Percentiles rank a stretch among this genome's conserved stretches.
Conservation (phyloP, 2,113 vertebrate species). For the Lagopus leucura region DNA sequence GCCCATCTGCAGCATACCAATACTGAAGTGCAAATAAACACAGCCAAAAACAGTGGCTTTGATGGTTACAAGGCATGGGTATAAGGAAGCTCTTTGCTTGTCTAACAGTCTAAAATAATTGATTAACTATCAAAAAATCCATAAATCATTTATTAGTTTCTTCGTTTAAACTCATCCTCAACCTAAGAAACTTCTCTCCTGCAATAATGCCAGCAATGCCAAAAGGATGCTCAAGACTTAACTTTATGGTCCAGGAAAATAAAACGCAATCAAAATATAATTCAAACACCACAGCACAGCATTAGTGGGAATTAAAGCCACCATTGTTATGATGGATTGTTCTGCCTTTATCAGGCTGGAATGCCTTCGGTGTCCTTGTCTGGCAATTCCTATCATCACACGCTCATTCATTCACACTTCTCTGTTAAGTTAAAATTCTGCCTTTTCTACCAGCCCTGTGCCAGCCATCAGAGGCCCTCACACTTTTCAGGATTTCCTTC, state of each 20-base stretch:
- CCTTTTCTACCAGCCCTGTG: slow-evolving; percentile 26
- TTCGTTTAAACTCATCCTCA: neutral
- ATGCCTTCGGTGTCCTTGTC: slow-evolving; percentile 31
- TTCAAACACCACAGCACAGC: neutral
- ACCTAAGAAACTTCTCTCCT: neutral
- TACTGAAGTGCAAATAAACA: neutral
- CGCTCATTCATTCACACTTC: slow-evolving; percentile 34
- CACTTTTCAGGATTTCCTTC: slow-evolving; percentile 34
- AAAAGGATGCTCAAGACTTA: neutral
- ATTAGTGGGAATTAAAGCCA: slow-evolving; percentile 51
- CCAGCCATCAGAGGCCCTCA: slow-evolving; percentile 43
- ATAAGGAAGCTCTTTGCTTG: neutral
- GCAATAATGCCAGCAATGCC: neutral
- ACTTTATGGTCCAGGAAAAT: neutral
- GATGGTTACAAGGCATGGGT: neutral
- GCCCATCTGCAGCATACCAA: neutral
- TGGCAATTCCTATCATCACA: slow-evolving; percentile 39
- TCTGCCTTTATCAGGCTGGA: slow-evolving; percentile 51
- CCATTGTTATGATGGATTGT: slow-evolving; percentile 37
- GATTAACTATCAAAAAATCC: neutral
- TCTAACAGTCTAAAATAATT: slow-evolving; percentile 13
- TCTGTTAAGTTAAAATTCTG: slow-evolving; percentile 65
- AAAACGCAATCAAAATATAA: slow-evolving; percentile 54
- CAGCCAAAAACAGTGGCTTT: neutral
- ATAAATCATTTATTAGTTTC: neutral